Base-by-base conservation (phyloP, 2,888 invertebrate genomes). In the Achlya flavicornis region DNA sequence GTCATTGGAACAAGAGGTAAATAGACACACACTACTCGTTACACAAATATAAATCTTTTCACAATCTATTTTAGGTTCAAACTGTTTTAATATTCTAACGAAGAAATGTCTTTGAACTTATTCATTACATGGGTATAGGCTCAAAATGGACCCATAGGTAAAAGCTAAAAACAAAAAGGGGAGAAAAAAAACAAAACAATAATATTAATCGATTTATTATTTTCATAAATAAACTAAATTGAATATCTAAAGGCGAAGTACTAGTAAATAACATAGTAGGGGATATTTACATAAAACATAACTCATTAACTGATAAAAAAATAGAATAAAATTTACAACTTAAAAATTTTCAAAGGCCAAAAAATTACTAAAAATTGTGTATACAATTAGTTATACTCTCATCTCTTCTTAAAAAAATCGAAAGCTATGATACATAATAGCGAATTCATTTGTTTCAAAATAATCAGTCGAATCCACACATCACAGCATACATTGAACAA, bases 181-280 rank as follows among this genome's bases (percentile, higher is more conserved):
- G 72, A 81, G 78, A 69, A 76, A 76, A 80, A 77, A 85, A 84
- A 78, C 74, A 65, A 62, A 77, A 81, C 84, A 83, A 81, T 84
- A 86, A 87, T 87, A 81, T 81, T 84, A 86, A 86, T 87, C 84
- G 86, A 89, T 91, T 92, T 91, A 91, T 90, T 91, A 74, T 74
- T 84, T 88, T 88, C 85, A 92, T 92, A 92, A 92, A 92, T 93
- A 92, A 90, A 88, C 90, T 91, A 90, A 91, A 90, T 83, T 85
- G 86, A 83, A 86, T 89, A 88, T 87, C 88, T 90, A 90, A 88
- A 89, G 82, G 85, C 83, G 86, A 88, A 86, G 76, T 81, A 82
- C 86, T 90, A 89, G 83, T 82, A 86, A 88, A 87, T 90, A 88
- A 90, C 81, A 86, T 86, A 90, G 86, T 80, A 81, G 77, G 79